phyloP scores from a whole-genome alignment of 1,140 invertebrate species.

The Oppia nitens region DNA sequence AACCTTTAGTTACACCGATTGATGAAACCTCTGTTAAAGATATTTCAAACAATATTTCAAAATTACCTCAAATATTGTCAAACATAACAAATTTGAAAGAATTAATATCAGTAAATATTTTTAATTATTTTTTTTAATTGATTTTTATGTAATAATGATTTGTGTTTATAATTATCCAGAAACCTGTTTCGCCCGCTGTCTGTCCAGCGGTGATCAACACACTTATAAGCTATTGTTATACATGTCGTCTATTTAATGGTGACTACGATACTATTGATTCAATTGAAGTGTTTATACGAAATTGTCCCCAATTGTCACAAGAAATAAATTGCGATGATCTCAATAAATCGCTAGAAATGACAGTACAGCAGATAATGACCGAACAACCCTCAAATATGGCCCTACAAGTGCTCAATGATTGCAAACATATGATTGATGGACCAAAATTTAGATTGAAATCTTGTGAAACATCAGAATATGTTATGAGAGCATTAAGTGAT shows the following conservation, averaged over 20 bases:
- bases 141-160: neutral
- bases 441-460: neutral
- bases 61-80: neutral
- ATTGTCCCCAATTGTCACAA: neutral
- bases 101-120: neutral
- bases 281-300: neutral
- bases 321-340: neutral
- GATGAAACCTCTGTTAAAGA: neutral
- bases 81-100: neutral
- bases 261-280: neutral
- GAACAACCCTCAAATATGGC: neutral
- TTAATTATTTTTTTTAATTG: neutral
- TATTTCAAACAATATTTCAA: neutral
- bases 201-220: neutral
- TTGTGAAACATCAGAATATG: neutral
- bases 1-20: neutral
- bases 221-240: neutral
- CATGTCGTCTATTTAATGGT: neutral
- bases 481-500: neutral
- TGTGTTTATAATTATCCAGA: neutral
- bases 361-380: neutral
- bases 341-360: neutral
- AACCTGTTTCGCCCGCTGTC: neutral
- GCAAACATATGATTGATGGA: neutral
- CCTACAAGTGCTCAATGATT: neutral